phyloP scores from a whole-genome alignment of 2,888 invertebrate species.

The Phytoseiulus persimilis region DNA sequence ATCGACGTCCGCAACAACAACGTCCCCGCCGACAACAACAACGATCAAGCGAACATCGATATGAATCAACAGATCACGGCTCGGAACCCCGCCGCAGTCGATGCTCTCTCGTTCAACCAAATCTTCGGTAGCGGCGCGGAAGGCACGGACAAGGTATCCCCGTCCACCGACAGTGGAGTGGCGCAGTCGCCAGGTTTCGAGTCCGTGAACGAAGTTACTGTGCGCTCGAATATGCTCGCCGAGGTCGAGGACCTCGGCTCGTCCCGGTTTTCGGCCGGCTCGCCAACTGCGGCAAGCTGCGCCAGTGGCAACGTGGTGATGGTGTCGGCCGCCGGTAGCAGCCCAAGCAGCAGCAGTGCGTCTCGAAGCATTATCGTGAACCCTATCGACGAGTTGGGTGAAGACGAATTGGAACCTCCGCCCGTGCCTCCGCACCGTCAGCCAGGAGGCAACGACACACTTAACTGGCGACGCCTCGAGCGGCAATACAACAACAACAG shows the following conservation, averaged over 20 bases:
- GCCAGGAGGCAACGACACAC: constrained; percentile 22
- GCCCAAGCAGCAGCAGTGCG: constrained; percentile 8
- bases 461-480: constrained; percentile 24
- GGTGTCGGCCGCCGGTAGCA: not conserved
- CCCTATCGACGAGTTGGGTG: constrained; percentile 44
- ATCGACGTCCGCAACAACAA: constrained; percentile 31
- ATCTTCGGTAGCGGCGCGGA: constrained; percentile 37
- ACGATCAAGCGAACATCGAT: constrained; percentile 19
- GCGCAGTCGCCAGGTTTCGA: not conserved
- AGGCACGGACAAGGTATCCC: constrained; percentile 11
- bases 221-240: constrained; percentile 28
- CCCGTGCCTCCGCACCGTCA: constrained; percentile 75
- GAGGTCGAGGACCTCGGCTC: constrained; percentile 23
- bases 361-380: constrained; percentile 32
- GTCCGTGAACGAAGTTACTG: constrained; percentile 8
- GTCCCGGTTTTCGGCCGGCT: not conserved
- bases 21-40: constrained; percentile 30
- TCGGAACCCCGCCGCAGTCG: not conserved
- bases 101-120: constrained; percentile 36
- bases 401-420: constrained; percentile 64
- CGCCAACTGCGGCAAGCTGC: not conserved
- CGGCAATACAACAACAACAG: constrained; percentile 33
- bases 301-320: not conserved
- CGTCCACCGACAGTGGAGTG: constrained; percentile 31
- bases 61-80: constrained; percentile 24